Base-by-base conservation (phyloP, 2,113 vertebrate species). In the Tringa solitaria region DNA sequence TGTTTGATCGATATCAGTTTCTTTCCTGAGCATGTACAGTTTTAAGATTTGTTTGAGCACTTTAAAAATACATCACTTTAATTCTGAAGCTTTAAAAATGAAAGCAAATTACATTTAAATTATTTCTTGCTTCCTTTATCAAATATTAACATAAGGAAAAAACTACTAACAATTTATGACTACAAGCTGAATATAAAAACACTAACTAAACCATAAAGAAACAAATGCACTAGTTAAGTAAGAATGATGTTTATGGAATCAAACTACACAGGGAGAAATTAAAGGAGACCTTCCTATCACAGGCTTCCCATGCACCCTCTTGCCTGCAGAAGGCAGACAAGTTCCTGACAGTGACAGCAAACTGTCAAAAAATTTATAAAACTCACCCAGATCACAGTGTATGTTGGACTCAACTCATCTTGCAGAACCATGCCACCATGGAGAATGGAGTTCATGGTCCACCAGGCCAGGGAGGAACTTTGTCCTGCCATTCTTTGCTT, bases 291-390 rank as follows among this genome's bases (percentile, higher is more conserved):
- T 61, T 67, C 45, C 41, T 67, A 53, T 43, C 48, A 32, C 9
- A 28, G 30, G 28, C 23, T 4, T 69, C 23, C 20, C 0, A 0
- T 5, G 3, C 35, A 22, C 17, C 11, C 19, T 64, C 19, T 43
- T 46, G 41, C 17, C 45, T 69, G 30, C 6, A 43, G 32, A 75
- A 70, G 35, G 27, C 35, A 93, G 37, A 26, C 4, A 95, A 87
- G 28, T 3, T 95, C 26, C 57, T 60, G 70, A 64, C 15, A 68
- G 35, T 28, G 69, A 82, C 1, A 2, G 8, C 8, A 67, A 79
- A 22, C 19, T 81, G 54, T 33, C 24, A 61, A 65, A 61, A 87
- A 35, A 30, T 32, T 26, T 54, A 23, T 46, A 56, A 68, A 81
- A n/a, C 43, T 23, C 9, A 43, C 7, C 19, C 50, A 53, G 19